A percentile compares a stretch with the other conserved stretches of the same genome.
These are phyloP conservation scores for Nasonia oneida DNA, from an alignment of 2,888 invertebrate species.

Conservation along the genomic window DNA sequence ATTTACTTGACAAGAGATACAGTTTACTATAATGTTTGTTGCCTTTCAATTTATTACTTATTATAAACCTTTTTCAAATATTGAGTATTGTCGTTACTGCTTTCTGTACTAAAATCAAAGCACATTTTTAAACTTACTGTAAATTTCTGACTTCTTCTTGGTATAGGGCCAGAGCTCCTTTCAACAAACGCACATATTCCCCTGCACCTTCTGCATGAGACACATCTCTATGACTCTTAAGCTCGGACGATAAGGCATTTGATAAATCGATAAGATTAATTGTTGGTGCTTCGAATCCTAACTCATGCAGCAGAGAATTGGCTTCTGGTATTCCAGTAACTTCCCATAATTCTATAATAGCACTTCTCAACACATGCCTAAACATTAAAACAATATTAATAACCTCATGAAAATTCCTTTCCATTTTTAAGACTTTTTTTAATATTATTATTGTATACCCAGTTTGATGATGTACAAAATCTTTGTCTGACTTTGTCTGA, in stretches of 20 bases:
- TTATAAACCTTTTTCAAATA: neutral
- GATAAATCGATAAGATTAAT: slow-evolving; percentile 84
- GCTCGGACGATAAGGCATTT: slow-evolving; percentile 86
- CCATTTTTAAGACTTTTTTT: slow-evolving; percentile 5
- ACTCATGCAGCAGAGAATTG: slow-evolving; percentile 83
- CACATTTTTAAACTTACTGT: slow-evolving; percentile 75
- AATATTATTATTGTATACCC: slow-evolving; percentile 32
- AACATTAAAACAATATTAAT: slow-evolving; percentile 1
- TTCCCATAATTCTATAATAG: slow-evolving; percentile 87
- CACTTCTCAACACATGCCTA: slow-evolving; percentile 67
- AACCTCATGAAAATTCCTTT: neutral
- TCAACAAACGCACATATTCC: slow-evolving; percentile 81
- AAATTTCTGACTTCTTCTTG: slow-evolving; percentile 84
- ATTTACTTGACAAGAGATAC: neutral
- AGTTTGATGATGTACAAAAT: slow-evolving; percentile 67
- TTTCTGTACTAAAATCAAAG: neutral
- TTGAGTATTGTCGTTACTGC: neutral
- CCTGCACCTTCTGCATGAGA: slow-evolving; percentile 73
- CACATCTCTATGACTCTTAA: slow-evolving; percentile 78
- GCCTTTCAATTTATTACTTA: neutral
- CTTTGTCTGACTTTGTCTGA: slow-evolving; percentile 66
- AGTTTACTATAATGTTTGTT: neutral
- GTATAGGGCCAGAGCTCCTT: slow-evolving; percentile 85
- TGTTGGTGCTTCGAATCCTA: slow-evolving; percentile 84
- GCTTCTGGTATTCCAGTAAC: slow-evolving; percentile 85